A percentile compares a stretch with the other conserved stretches of the same genome.
phyloP scores from a whole-genome alignment of 2,888 invertebrate species.

The Zhuqinia jingwanae region DNA sequence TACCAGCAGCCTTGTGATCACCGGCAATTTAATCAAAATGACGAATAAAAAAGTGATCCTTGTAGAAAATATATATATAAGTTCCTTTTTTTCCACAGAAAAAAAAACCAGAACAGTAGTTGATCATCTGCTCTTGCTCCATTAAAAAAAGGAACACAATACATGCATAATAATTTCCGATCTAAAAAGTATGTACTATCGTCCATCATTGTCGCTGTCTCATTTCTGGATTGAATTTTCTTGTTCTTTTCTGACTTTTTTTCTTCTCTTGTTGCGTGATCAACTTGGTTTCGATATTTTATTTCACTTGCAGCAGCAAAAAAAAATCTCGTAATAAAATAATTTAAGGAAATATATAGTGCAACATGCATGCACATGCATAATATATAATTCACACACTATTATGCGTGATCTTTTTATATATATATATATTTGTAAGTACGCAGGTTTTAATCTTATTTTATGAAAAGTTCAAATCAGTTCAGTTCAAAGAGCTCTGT shows the following conservation, averaged over 20 bases:
- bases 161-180: background rate
- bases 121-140: no score
- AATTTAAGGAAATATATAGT: conserved; percentile 4
- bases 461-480: conserved; percentile 39
- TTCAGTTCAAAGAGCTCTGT: conserved; percentile 5
- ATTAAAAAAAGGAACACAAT: no score
- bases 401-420: no score
- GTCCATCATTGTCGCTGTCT: conserved; percentile 31
- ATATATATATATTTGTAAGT: no score
- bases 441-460: conserved; percentile 18
- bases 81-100: conserved; percentile 7
- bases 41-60: conserved; percentile 30
- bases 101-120: background rate
- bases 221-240: conserved; percentile 46
- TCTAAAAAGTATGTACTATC: background rate
- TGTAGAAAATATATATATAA: no score
- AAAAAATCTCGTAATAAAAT: conserved; percentile 23
- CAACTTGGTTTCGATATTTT: conserved; percentile 59
- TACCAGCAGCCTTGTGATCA: background rate
- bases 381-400: no score
- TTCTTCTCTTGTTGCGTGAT: conserved; percentile 55
- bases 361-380: background rate
- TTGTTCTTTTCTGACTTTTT: conserved; percentile 15
- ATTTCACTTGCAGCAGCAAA: conserved; percentile 40
- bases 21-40: conserved; percentile 4